Base-by-base conservation (phyloP, 2,797 vertebrate genomes). In the Sebastes steindachneri region DNA sequence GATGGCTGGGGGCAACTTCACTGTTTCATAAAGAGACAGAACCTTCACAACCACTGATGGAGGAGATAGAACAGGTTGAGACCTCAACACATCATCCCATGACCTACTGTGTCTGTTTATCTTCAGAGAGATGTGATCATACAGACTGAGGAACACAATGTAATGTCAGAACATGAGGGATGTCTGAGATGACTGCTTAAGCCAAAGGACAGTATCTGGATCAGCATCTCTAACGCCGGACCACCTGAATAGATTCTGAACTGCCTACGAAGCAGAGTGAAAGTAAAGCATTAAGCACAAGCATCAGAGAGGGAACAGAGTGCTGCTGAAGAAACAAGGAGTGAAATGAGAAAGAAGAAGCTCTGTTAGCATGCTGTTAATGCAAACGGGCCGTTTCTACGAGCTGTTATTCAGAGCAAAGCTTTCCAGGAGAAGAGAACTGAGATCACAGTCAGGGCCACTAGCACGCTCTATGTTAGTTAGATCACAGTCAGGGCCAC, bases 1-100 rank as follows among this genome's bases (percentile, higher is more conserved):
- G 29, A 82, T 74, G 76, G 63, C 62, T 77, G 68, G 86, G 87
- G 91, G 88, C 91, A 94, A 93, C 91, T 91, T 93, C 86, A 92
- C 86, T 35, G 74, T 91, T 91, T 89, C 81, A 84, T 75, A 59
- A 75, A 82, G 63, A 78, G 35, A 83, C 19, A 73, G 17, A 80
- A 64, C 68, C 29, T 65, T 73, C 19, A 26, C 35, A 14, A 37
- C 35, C 28, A 37, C 48, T 37, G 25, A n/a, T 21, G 48, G 5
- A 66, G 35, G 2, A 2, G 35, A 37, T 37, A 37, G 35, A 37
- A 41, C 33, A 10, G 9, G 59, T 55, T 54, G 37, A 71, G 53
- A 79, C 51, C 53, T 74, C 15, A 53, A 29, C 53, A 26, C 35
- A 41, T 59, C 17, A 66, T 78, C 21, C 23, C n/a, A 57, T 35